phyloP scores from a whole-genome alignment of 2,113 vertebrate species.

The Tragelaphus buxtoni region DNA sequence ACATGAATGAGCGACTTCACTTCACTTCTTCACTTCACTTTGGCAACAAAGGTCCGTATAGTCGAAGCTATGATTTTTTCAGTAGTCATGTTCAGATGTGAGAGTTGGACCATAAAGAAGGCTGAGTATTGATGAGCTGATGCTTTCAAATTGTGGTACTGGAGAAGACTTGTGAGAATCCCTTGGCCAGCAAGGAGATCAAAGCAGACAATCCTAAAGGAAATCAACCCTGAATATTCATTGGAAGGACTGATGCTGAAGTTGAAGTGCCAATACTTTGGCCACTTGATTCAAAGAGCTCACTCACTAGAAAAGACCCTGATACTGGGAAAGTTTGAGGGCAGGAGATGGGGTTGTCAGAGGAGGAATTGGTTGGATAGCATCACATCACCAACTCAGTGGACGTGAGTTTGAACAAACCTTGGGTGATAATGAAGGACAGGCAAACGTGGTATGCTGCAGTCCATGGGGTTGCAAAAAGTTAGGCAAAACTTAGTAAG shows the following conservation, averaged over 20 bases:
- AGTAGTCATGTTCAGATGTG: background rate
- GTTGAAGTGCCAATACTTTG: background rate
- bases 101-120: background rate
- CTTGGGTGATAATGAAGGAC: background rate
- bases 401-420: background rate
- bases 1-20: too few species aligned
- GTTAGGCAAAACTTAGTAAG: background rate
- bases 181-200: background rate
- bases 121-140: background rate
- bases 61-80: background rate
- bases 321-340: background rate
- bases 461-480: background rate
- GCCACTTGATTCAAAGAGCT: background rate
- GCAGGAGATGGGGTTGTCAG: background rate
- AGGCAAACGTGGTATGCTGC: background rate
- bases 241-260: background rate
- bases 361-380: background rate
- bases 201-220: background rate
- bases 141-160: background rate
- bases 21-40: background rate
- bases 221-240: background rate
- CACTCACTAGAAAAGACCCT: background rate
- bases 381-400: background rate
- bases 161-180: background rate
- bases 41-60: background rate